phyloP scores from a whole-genome alignment of 2,888 invertebrate species.

The Craniophora ligustri region DNA sequence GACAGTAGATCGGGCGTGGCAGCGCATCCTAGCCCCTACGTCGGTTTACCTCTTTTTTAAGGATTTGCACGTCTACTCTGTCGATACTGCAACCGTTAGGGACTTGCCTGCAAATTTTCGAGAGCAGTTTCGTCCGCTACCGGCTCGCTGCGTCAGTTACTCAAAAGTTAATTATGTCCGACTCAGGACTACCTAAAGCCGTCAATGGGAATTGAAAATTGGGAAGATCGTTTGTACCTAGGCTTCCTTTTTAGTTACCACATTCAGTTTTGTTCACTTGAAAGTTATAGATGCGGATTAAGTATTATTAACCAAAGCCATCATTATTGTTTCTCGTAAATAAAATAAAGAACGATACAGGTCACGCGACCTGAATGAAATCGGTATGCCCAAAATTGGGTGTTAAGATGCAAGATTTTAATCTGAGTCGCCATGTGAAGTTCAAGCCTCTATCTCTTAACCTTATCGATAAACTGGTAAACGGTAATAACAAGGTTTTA shows the following conservation, averaged over 20 bases:
- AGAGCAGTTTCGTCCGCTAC: constrained; percentile 34
- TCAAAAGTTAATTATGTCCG: constrained; percentile 70
- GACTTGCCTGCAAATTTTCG: constrained; percentile 56
- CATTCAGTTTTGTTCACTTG: constrained; percentile 14
- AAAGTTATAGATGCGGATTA: constrained; percentile 1
- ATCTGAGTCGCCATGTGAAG: background rate
- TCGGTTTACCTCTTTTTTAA: constrained; percentile 60
- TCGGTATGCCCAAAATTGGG: background rate
- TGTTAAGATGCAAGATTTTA: background rate
- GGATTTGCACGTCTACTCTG: constrained; percentile 66
- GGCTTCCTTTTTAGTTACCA: too few species aligned
- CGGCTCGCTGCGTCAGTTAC: constrained; percentile 38
- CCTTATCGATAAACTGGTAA: too few species aligned
- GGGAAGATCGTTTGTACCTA: too few species aligned
- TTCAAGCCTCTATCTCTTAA: too few species aligned
- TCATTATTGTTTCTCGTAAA: background rate
- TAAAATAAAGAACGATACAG: too few species aligned
- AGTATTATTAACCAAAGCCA: background rate
- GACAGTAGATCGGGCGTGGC: constrained; percentile 53
- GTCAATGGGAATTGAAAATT: constrained; percentile 22
- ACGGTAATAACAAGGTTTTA: too few species aligned
- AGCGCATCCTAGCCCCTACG: constrained; percentile 42
- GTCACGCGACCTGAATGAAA: background rate
- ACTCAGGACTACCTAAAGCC: constrained; percentile 43
- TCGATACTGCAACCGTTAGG: constrained; percentile 60